Evolutionary conservation across 2,113 vertebrate genomes (phyloP), one percentile per base, ranked within the genome.

Genomic region (Vireo altiloquus): DNA sequence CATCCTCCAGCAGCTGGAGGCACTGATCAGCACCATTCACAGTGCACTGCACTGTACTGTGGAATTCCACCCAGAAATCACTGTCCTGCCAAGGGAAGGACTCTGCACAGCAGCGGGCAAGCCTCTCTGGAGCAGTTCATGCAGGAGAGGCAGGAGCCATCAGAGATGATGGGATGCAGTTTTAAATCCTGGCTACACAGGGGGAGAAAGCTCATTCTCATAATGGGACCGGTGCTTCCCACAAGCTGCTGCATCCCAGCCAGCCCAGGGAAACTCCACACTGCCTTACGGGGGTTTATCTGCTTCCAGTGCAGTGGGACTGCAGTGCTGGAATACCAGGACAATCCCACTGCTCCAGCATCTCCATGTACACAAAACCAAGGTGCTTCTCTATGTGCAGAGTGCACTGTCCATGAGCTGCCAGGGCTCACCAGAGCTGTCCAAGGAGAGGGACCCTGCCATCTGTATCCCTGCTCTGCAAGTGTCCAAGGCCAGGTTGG

Each of bases 41-140:
- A 63, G 42, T 14, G 18, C 63, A 33, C 23, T 2, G 1, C 63
- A 37, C 16, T 4, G 0, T 1, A 0, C 1, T 7, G 53, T 12
- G 66, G 24, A 49, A 28, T 7, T 53, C 15, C 74, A 82, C 30
- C 27, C 74, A 75, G 24, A 27, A 60, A 44, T 7, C 40, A 20
- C 30, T 22, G 31, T 9, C 42, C 54, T 69, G 20, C 64, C 9
- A 22, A 33, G 13, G 47, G 52, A 79, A 53, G 33, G 42, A 17
- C 12, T 54, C 66, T 22, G n/a, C 8, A 61, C 52, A 76, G 65
- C 52, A 63, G 22, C 60, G 66, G 46, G 57, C 19, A 66, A 60
- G 13, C 35, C 44, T 0, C 68, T 79, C 52, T 87, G 47, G 27
- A 60, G 11, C 46, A n/a, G 22, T 18, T 69, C 3, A 3, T 27